These are phyloP conservation scores for Madoqua kirkii DNA, from an alignment of 2,113 vertebrate genomes.

Conservation along the genomic window DNA sequence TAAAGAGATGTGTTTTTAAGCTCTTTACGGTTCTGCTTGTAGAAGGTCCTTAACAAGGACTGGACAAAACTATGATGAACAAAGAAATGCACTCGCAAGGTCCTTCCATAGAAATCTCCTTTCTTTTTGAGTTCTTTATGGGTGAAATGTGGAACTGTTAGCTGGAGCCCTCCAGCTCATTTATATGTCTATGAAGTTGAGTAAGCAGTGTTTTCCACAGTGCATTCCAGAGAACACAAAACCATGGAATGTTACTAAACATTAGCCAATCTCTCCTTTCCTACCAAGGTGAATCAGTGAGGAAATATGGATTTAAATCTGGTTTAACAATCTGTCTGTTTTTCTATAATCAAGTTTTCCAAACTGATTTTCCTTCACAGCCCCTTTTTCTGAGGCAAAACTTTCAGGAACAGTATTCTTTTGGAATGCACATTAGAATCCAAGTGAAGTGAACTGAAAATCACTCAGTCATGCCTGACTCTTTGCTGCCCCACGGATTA, in stretches of 20 bases:
- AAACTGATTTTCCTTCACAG: background rate
- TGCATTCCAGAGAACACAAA: background rate
- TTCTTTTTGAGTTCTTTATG: constrained; percentile 14
- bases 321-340: background rate
- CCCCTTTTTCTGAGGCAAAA: background rate
- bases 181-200: constrained; percentile 9
- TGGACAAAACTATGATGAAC: constrained; percentile 24
- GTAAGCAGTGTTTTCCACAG: constrained; percentile 12
- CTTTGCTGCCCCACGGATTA: background rate
- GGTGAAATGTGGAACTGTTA: constrained; percentile 53
- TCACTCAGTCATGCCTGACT: rapidly evolving
- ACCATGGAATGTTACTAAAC: background rate
- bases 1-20: constrained; percentile 30
- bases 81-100: constrained; percentile 32
- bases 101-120: constrained; percentile 31
- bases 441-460: background rate
- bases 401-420: background rate
- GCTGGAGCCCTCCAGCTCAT: background rate
- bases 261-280: background rate
- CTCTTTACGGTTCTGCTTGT: constrained; percentile 18
- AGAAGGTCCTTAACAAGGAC: constrained; percentile 37
- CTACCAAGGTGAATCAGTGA: background rate
- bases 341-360: background rate
- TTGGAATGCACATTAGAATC: background rate
- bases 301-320: background rate